Percentiles rank a stretch among this genome's conserved stretches.
These are phyloP conservation scores for Enteromius unitaeniatus DNA, from an alignment of 2,797 vertebrate species.

Conservation along the genomic window DNA sequence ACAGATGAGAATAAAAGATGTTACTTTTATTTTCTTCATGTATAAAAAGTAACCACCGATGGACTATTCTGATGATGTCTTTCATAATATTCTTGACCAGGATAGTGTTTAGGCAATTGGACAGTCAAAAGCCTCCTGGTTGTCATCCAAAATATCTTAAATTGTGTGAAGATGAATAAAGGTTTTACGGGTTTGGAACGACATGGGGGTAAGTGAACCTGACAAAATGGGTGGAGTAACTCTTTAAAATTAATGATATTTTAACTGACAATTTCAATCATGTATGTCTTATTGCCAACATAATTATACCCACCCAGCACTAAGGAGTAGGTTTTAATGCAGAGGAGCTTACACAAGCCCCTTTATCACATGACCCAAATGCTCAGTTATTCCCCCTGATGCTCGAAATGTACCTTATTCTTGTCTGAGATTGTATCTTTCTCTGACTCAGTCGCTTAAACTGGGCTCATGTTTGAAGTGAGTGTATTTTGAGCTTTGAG, in stretches of 20 bases:
- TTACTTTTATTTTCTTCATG: too few species aligned
- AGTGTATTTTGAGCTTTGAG: conserved; percentile 55
- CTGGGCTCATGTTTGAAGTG: conserved; percentile 47
- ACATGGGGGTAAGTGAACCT: too few species aligned
- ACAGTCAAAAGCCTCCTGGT: too few species aligned
- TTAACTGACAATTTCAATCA: not conserved
- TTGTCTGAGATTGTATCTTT: not conserved
- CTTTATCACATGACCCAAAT: not conserved
- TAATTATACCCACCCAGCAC: not conserved
- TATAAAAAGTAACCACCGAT: too few species aligned
- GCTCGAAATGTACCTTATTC: conserved; percentile 23
- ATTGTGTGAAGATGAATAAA: too few species aligned
- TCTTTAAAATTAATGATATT: not conserved
- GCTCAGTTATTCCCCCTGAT: not conserved
- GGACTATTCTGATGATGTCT: too few species aligned
- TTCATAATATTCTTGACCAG: too few species aligned
- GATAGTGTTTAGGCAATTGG: too few species aligned
- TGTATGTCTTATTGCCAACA: not conserved
- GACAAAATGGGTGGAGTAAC: too few species aligned
- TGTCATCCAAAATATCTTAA: too few species aligned
- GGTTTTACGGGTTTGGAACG: too few species aligned
- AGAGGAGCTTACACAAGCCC: not conserved
- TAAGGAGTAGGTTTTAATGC: not conserved
- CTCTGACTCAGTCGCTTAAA: conserved; percentile 38
- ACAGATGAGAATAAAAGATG: too few species aligned